A percentile compares a stretch with the other conserved stretches of the same genome.
Evolutionary conservation across 1,140 invertebrate genomes (phyloP).

Genomic region (Polyergus mexicanus): DNA sequence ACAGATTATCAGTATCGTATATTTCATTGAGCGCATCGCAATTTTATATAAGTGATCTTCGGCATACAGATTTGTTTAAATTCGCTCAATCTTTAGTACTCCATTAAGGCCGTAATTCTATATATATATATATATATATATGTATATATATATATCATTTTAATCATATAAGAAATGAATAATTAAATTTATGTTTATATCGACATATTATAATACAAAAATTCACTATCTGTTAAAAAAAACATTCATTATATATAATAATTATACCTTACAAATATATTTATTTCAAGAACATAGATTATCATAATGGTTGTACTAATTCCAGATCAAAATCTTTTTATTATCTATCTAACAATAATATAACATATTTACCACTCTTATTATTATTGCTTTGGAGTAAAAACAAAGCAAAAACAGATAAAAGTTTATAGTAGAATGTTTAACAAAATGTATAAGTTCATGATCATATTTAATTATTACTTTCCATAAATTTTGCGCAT

Average conservation of each 20-base stretch:
- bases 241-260: conserved; percentile 36
- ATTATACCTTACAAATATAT: conserved; percentile 43
- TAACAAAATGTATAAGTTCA: conserved; percentile 45
- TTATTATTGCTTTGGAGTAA: background rate
- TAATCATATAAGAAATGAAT: conserved; percentile 23
- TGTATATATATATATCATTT: background rate
- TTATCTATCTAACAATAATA: background rate
- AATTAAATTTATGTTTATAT: conserved; percentile 33
- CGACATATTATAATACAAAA: conserved; percentile 31
- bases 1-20: conserved; percentile 67
- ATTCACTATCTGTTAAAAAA: conserved; percentile 28
- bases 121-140: background rate
- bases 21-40: conserved; percentile 65
- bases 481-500: background rate
- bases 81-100: conserved; percentile 48
- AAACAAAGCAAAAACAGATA: background rate
- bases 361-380: background rate
- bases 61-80: conserved; percentile 22
- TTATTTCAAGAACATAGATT: conserved; percentile 7
- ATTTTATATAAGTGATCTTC: conserved; percentile 23
- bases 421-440: conserved; percentile 24
- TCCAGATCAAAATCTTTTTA: conserved; percentile 8
- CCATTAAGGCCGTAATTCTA: conserved; percentile 51
- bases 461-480: conserved; percentile 44
- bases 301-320: background rate